phyloP scores from a whole-genome alignment of 2,888 invertebrate genomes.

The Rambutsinella grinnellia region DNA sequence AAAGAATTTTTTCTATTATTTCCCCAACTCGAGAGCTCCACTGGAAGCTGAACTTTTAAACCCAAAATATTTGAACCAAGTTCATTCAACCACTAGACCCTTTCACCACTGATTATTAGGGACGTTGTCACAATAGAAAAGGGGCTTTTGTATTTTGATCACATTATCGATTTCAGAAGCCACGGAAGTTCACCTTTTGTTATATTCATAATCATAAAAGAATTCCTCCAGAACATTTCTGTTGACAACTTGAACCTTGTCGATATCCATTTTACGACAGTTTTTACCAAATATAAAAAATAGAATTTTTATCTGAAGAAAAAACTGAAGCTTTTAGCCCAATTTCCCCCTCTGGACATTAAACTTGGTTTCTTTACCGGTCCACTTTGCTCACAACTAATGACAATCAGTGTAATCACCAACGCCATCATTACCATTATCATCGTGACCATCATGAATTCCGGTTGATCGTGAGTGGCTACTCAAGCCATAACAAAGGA shows the following conservation, averaged over 20 bases:
- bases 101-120: background rate
- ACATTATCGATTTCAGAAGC: conserved; percentile 37
- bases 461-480: conserved; percentile 47
- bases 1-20: too few relatives aligned
- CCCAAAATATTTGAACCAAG: background rate
- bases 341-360: conserved; percentile 30
- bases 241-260: too few relatives aligned
- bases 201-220: too few relatives aligned
- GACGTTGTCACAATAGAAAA: background rate
- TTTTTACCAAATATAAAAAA: background rate
- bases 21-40: too few relatives aligned
- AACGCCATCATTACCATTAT: conserved; percentile 45
- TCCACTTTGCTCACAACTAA: conserved; percentile 14
- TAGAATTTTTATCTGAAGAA: background rate
- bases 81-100: background rate
- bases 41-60: background rate
- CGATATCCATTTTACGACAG: too few relatives aligned
- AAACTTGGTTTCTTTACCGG: conserved; percentile 32
- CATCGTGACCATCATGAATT: conserved; percentile 47
- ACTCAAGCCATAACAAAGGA: background rate
- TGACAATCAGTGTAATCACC: conserved; percentile 47
- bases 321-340: conserved; percentile 10
- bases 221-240: too few relatives aligned
- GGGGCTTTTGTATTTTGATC: background rate
- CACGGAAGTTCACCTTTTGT: conserved; percentile 24